These are phyloP conservation scores for Phrixothrix hirtus DNA, from an alignment of 2,888 invertebrate species.

Conservation along the genomic window DNA sequence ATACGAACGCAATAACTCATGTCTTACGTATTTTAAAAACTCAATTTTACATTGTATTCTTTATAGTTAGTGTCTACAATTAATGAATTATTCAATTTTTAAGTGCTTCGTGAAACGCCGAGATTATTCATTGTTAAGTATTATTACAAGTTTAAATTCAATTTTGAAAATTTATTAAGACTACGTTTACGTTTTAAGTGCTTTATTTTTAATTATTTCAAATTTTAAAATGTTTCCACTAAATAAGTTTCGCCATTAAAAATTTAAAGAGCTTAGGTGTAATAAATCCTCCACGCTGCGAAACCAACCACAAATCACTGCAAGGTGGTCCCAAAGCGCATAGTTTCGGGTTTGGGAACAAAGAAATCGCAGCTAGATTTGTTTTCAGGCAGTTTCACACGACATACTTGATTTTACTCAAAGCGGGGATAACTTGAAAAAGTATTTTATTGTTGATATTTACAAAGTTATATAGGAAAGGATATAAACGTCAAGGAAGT, in stretches of 20 bases:
- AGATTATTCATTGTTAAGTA: too few relatives aligned
- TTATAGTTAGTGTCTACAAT: too few relatives aligned
- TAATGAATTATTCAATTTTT: too few relatives aligned
- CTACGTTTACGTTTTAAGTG: too few relatives aligned
- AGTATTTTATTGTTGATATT: conserved; percentile 1
- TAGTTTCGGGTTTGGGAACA: conserved; percentile 29
- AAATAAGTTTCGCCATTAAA: conserved; percentile 29
- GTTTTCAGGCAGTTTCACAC: conserved; percentile 30
- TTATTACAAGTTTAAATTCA: conserved; percentile 1
- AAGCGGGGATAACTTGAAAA: conserved; percentile 11
- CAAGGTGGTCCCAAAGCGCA: conserved; percentile 28
- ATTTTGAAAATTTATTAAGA: too few relatives aligned
- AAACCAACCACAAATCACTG: conserved; percentile 30
- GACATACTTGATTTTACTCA: conserved; percentile 25
- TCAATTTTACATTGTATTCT: too few relatives aligned
- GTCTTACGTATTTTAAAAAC: too few relatives aligned
- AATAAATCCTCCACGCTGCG: conserved; percentile 29
- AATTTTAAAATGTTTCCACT: too few relatives aligned
- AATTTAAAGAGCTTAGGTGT: conserved; percentile 25
- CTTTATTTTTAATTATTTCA: too few relatives aligned
- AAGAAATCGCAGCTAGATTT: conserved; percentile 30
- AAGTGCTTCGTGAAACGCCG: too few relatives aligned
- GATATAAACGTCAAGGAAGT: background rate
- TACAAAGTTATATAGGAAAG: background rate
- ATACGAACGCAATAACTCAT: too few relatives aligned